Evolutionary conservation across 1,140 invertebrate genomes (phyloP).

Genomic region (Achatina immaculata): DNA sequence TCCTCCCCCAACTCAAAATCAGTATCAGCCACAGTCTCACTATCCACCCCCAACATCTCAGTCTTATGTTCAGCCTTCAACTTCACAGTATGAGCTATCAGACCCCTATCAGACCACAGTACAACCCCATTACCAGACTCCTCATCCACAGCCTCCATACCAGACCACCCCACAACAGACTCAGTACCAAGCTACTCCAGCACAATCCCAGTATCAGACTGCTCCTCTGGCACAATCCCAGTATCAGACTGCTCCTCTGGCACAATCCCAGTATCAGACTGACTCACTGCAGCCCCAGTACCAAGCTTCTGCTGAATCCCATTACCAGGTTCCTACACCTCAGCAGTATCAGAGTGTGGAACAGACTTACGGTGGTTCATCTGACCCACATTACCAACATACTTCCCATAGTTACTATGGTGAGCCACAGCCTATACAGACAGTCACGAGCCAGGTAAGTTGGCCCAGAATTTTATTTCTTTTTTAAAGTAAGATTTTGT

Average conservation of each 20-base stretch:
- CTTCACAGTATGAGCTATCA: neutral
- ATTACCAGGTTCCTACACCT: neutral
- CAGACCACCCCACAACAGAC: conserved; percentile 6
- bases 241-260: neutral
- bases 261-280: neutral
- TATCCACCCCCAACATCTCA: conserved; percentile 16
- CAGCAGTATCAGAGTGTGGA: neutral
- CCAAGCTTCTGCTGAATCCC: neutral
- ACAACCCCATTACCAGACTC: neutral
- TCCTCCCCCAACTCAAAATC: neutral
- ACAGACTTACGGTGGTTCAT: neutral
- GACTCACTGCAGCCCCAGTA: neutral
- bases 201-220: neutral
- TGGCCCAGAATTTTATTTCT: no score
- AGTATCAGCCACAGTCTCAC: neutral
- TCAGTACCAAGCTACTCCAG: conserved; percentile 14
- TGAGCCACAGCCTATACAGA: neutral
- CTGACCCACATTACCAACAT: neutral
- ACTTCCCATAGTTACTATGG: neutral
- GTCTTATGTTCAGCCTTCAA: neutral
- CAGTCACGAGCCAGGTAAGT: neutral
- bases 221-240: neutral
- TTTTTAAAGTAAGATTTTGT: no score
- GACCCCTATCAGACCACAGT: neutral
- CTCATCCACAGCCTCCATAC: neutral